Base-by-base conservation (phyloP, 2,888 invertebrate species). In the Nomada hirtipes region DNA sequence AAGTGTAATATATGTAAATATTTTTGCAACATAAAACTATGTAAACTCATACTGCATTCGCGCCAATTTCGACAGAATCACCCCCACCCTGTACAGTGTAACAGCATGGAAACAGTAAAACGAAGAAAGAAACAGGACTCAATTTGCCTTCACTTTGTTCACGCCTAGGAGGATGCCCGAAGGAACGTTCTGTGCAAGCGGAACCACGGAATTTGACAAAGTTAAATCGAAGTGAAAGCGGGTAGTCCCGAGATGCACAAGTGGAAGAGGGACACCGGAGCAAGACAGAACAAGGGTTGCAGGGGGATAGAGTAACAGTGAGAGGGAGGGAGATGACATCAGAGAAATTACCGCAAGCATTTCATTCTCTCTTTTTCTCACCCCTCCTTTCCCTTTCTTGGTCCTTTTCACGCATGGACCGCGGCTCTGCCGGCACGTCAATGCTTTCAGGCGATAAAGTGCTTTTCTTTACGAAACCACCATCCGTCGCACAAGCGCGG, bases 401-500 rank as follows among this genome's bases (percentile, higher is more conserved):
- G 65, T 82, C 82, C 77, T 65, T 74, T 77, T 76, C 77, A 65
- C 79, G 74, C 63, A 70, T 79, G 72, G 82, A 53, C 72, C 82
- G 76, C 61, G 68, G 75, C 76, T 76, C 72, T 74, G 70, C 70
- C 47, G 80, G 86, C 86, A 85, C 88, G 86, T 88, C 86, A 87
- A 85, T 88, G 88, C 86, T 90, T 88, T 87, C 84, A 84, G 80
- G 86, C 88, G 86, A 90, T 90, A 90, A 92, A 91, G 91, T 90
- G 84, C 90, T 91, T 91, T 91, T 90, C 89, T 90, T 89, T 90
- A 88, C 88, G 87, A 83, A 88, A 87, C 87, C 86, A 87, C 87
- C 88, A 90, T 88, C 86, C 89, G 86, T 88, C 90, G 91, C 91
- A 92, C 92, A 92, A 93, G 89, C 91, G 90, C 88, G 89, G 91